phyloP scores from a whole-genome alignment of 2,113 vertebrate species.

The Motacilla tschutschensis region DNA sequence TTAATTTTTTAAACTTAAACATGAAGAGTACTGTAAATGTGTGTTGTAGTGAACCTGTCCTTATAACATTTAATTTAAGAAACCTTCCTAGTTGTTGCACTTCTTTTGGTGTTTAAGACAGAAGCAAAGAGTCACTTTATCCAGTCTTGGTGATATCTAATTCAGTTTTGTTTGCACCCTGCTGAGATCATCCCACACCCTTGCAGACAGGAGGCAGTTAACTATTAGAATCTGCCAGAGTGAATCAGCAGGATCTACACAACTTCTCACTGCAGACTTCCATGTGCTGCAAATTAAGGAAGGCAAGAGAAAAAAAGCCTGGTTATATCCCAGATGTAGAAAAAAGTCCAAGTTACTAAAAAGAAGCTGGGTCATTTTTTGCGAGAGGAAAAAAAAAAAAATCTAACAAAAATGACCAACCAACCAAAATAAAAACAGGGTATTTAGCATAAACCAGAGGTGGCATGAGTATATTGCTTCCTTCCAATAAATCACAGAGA shows the following conservation, averaged over 20 bases:
- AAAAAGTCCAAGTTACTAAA: not conserved
- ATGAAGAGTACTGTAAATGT: not conserved
- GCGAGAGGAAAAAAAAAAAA: not conserved
- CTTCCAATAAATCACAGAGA: not conserved
- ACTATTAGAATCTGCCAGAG: constrained; percentile 18
- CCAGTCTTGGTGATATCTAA: not conserved
- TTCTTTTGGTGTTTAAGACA: not conserved
- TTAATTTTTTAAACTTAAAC: not conserved
- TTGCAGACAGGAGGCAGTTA: constrained; percentile 33
- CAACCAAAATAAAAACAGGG: not conserved
- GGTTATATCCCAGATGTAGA: not conserved
- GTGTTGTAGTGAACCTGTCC: not conserved
- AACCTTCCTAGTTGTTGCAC: not conserved
- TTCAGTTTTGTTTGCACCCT: not conserved
- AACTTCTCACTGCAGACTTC: constrained; percentile 35
- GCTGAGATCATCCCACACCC: not conserved
- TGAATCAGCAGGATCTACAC: constrained; percentile 52
- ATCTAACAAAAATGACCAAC: not conserved
- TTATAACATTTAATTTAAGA: not conserved
- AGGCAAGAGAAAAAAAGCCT: not conserved
- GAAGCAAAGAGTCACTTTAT: not conserved
- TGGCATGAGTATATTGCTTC: not conserved
- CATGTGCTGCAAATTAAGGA: constrained; percentile 1
- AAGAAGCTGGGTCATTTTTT: not conserved
- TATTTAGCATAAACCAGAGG: not conserved